These are phyloP conservation scores for Semnopithecus entellus DNA, from an alignment of 2,113 vertebrate species.

Conservation along the genomic window DNA sequence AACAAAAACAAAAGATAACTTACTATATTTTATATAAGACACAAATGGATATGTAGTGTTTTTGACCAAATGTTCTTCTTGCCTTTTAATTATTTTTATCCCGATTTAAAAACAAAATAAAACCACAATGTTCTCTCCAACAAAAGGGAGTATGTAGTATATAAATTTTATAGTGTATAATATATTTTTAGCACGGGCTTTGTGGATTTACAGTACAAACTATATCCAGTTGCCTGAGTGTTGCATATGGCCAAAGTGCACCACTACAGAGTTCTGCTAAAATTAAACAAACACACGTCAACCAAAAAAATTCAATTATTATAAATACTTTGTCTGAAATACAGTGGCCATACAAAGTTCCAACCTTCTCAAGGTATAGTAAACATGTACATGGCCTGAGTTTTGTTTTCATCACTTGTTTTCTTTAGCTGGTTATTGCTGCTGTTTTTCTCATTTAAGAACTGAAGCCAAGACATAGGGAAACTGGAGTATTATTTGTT, in stretches of 20 bases:
- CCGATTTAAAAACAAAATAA: neutral
- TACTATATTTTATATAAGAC: neutral
- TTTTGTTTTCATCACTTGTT: neutral
- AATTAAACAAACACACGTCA: neutral
- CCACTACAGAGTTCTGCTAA: neutral
- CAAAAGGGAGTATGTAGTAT: neutral
- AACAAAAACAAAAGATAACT: neutral
- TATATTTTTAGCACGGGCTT: neutral
- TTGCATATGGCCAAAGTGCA: neutral
- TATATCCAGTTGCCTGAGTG: neutral
- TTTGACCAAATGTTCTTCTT: conserved; percentile 5
- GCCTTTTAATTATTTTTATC: neutral
- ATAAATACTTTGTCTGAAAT: neutral
- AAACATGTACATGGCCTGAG: neutral
- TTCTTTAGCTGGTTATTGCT: neutral
- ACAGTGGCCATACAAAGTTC: neutral
- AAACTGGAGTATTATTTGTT: neutral
- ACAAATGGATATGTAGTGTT: neutral
- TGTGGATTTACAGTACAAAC: neutral
- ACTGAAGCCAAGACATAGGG: neutral
- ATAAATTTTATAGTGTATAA: neutral
- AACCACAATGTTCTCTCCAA: neutral
- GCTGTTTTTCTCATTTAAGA: neutral
- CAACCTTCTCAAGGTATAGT: neutral
- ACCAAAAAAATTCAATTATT: neutral